Conservation (phyloP, 2,797 vertebrate genomes). For the Fistularia tabacaria region DNA sequence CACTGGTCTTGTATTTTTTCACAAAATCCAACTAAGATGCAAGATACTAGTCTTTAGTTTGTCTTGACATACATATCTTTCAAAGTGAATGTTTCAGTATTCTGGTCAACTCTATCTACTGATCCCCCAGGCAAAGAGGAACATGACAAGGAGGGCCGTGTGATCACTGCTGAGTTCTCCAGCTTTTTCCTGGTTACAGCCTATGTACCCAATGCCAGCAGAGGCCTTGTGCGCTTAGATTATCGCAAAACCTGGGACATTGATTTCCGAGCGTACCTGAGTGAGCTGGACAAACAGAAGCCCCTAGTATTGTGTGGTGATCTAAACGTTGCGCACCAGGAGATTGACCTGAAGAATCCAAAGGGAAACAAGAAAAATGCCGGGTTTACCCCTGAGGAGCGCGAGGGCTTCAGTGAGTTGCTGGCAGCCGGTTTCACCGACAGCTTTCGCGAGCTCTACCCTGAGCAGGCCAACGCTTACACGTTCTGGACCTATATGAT, state of each 20-base stretch:
- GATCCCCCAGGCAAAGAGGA: constrained; percentile 81
- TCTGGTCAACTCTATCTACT: not conserved
- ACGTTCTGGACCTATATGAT: constrained; percentile 98
- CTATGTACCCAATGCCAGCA: constrained; percentile 85
- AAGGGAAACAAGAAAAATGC: constrained; percentile 89
- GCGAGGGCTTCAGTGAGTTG: constrained; percentile 81
- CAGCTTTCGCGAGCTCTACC: constrained; percentile 87
- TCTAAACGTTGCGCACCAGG: constrained; percentile 89
- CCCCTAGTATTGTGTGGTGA: constrained; percentile 87
- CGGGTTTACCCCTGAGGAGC: constrained; percentile 86
- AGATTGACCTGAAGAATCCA: constrained; percentile 89
- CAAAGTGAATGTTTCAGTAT: no score
- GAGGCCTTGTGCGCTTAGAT: constrained; percentile 82
- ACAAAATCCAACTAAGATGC: no score
- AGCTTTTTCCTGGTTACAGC: constrained; percentile 81
- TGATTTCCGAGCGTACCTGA: constrained; percentile 81
- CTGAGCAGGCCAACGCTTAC: constrained; percentile 77
- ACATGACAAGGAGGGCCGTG: constrained; percentile 88
- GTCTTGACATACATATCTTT: no score
- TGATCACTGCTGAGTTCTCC: constrained; percentile 87
- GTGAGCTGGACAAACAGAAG: constrained; percentile 79
- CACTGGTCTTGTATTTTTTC: no score
- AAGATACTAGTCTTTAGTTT: no score
- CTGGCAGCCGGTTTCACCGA: constrained; percentile 81
- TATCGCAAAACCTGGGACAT: constrained; percentile 88